A percentile compares a stretch with the other conserved stretches of the same genome.
These are phyloP conservation scores for Hofmannophila pseudospretella DNA, from an alignment of 2,888 invertebrate genomes.

Conservation along the genomic window DNA sequence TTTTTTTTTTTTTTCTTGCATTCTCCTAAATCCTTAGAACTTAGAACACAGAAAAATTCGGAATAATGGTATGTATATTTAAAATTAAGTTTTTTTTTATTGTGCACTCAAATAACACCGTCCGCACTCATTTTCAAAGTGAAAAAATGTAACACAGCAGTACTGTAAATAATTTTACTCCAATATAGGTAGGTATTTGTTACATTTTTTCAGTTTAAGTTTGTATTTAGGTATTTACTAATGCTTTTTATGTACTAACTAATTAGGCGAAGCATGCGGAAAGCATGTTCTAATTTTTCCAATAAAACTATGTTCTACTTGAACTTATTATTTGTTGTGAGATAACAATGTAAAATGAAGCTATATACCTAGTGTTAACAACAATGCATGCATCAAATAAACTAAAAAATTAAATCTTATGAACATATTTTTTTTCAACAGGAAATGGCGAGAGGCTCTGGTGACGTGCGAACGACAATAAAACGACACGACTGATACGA, in stretches of 20 bases:
- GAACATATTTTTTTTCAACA: constrained; percentile 28
- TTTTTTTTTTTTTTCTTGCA: constrained; percentile 59
- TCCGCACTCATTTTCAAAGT: constrained; percentile 62
- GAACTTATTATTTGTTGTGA: constrained; percentile 76
- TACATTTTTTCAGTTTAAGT: constrained; percentile 33
- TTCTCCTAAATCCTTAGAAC: constrained; percentile 43
- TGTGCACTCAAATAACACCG: constrained; percentile 56
- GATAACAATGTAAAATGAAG: constrained; percentile 48
- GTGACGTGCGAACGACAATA: constrained; percentile 29
- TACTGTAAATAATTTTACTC: background rate
- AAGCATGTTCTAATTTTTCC: constrained; percentile 37
- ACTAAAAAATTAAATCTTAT: constrained; percentile 1
- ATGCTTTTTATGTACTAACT: constrained; percentile 11
- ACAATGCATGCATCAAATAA: background rate
- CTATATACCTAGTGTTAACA: constrained; percentile 12
- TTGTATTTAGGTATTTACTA: constrained; percentile 32
- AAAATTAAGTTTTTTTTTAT: constrained; percentile 50
- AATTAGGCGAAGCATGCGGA: constrained; percentile 37
- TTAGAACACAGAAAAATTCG: constrained; percentile 29
- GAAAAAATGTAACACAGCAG: constrained; percentile 34
- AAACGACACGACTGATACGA: constrained; percentile 19
- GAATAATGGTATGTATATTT: constrained; percentile 67
- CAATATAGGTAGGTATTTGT: constrained; percentile 5
- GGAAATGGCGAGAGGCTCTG: constrained; percentile 53
- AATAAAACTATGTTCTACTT: constrained; percentile 23